phyloP scores from a whole-genome alignment of 1,140 invertebrate species.

The Drosophila nigrodunni region DNA sequence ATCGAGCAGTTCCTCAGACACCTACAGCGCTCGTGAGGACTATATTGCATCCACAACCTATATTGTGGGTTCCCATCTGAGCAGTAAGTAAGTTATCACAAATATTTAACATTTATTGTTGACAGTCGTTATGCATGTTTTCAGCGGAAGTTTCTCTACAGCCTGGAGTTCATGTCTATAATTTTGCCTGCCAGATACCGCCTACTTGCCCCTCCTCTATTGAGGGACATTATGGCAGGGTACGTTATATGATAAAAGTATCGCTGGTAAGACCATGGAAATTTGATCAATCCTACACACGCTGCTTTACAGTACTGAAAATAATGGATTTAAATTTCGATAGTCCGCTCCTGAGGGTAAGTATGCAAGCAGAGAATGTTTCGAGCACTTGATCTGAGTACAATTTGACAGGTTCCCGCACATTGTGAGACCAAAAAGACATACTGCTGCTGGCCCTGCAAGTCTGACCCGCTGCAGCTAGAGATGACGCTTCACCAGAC shows the following conservation, averaged over 20 bases:
- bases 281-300: constrained; percentile 89
- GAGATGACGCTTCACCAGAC: constrained; percentile 59
- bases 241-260: constrained; percentile 89
- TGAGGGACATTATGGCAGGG: constrained; percentile 88
- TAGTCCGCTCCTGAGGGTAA: constrained; percentile 63
- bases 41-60: constrained; percentile 75
- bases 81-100: constrained; percentile 79
- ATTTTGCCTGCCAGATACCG: constrained; percentile 87
- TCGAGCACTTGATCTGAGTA: too few species aligned
- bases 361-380: neutral
- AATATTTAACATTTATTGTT: constrained; percentile 80
- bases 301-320: constrained; percentile 89
- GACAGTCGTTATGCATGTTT: neutral
- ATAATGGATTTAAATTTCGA: constrained; percentile 89
- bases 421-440: constrained; percentile 60
- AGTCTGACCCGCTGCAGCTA: constrained; percentile 59
- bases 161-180: constrained; percentile 87
- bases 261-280: constrained; percentile 90
- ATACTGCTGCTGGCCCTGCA: constrained; percentile 66
- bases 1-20: neutral
- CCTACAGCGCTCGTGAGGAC: constrained; percentile 68
- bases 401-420: constrained; percentile 44
- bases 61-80: constrained; percentile 64
- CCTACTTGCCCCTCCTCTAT: constrained; percentile 88
- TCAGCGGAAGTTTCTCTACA: constrained; percentile 62